Percentiles rank a stretch among this genome's conserved stretches.
Evolutionary conservation across 1,140 invertebrate genomes (phyloP).

Genomic region (Drosophila busckii): DNA sequence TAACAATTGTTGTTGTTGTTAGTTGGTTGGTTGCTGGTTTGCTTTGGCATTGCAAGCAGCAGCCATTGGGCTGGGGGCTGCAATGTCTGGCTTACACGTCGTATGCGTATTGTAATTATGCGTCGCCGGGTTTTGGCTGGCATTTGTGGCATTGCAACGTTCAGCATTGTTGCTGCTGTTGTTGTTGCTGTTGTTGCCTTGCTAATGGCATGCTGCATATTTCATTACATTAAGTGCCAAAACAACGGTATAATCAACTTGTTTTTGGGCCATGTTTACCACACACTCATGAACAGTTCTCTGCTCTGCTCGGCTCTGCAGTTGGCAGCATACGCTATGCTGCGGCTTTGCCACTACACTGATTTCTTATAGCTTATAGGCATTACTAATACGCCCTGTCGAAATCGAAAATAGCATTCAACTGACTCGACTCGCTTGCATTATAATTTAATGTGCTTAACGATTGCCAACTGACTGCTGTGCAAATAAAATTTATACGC

Average conservation of each 20-base stretch:
- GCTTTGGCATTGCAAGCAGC: not conserved
- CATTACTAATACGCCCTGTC: too few relatives aligned
- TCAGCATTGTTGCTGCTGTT: not conserved
- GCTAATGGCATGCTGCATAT: constrained; percentile 75
- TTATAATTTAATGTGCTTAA: too few relatives aligned
- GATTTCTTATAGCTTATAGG: too few relatives aligned
- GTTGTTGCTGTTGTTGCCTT: constrained; percentile 9
- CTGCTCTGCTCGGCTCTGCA: too few relatives aligned
- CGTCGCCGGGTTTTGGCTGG: too few relatives aligned
- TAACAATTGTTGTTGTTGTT: too few relatives aligned
- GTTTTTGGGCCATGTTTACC: constrained; percentile 18
- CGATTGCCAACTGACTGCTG: too few relatives aligned
- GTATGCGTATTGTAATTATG: constrained; percentile 38
- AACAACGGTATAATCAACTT: constrained; percentile 74
- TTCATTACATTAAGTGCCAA: constrained; percentile 76
- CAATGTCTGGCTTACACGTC: constrained; percentile 26
- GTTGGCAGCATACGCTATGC: too few relatives aligned
- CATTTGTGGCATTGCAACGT: constrained; percentile 2
- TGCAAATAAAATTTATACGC: constrained; percentile 14
- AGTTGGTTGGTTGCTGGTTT: too few relatives aligned
- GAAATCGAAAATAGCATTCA: too few relatives aligned
- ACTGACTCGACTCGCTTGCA: too few relatives aligned
- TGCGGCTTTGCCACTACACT: too few relatives aligned
- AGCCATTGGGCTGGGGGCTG: constrained; percentile 21
- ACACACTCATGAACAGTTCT: constrained; percentile 33